Evolutionary conservation across 2,113 vertebrate genomes (phyloP).

Genomic region (Pogonocichla stellata): DNA sequence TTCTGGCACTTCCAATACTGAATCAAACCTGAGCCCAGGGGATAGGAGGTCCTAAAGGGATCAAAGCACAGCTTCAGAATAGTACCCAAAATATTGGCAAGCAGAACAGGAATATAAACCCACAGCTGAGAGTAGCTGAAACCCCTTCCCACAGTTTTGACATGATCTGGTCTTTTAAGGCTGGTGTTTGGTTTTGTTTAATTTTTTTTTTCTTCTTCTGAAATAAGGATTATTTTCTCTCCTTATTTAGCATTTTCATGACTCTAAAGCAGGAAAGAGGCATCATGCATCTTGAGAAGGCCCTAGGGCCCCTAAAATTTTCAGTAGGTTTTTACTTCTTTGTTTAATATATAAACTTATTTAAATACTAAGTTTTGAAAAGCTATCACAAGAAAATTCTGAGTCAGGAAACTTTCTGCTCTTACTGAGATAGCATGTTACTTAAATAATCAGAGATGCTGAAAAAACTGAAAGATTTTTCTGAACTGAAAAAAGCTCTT

Average conservation of each 20-base stretch:
- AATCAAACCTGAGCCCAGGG: neutral
- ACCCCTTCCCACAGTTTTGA: neutral
- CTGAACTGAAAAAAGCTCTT: neutral
- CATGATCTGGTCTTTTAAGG: neutral
- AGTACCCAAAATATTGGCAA: slow-evolving; percentile 5
- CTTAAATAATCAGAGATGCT: neutral
- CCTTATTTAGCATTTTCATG: neutral
- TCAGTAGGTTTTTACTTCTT: neutral
- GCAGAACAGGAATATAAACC: neutral
- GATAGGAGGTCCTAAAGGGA: slow-evolving; percentile 1
- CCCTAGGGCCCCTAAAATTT: neutral
- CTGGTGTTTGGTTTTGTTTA: neutral
- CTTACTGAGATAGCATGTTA: neutral
- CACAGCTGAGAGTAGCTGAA: neutral
- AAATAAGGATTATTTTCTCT: neutral
- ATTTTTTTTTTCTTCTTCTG: neutral
- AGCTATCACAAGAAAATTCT: neutral
- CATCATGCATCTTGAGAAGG: neutral
- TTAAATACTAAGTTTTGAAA: neutral
- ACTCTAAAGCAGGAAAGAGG: neutral
- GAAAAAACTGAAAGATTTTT: neutral
- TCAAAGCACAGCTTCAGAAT: neutral
- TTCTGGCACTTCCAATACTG: neutral
- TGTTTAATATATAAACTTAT: neutral
- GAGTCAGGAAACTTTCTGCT: neutral